Evolutionary conservation across 1,140 invertebrate species (phyloP).

Genomic region (Micrasema minimum): DNA sequence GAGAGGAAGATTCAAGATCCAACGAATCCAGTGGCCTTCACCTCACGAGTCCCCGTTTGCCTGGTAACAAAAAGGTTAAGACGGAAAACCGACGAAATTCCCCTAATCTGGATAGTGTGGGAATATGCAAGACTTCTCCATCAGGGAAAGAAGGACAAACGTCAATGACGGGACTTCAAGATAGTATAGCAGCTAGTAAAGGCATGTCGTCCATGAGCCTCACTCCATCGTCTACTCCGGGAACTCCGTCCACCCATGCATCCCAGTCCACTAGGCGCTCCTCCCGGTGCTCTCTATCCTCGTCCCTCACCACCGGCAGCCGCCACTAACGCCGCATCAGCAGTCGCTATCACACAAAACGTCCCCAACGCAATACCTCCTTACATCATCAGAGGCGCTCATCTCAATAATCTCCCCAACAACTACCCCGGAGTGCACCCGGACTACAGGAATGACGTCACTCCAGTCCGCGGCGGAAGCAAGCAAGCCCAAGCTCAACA

Average conservation of each 20-base stretch:
- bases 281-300: conserved; percentile 67
- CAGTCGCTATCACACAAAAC: conserved; percentile 67
- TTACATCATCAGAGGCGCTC: conserved; percentile 66
- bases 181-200: conserved; percentile 62
- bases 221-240: conserved; percentile 74
- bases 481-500: conserved; percentile 48
- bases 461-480: conserved; percentile 23
- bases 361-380: conserved; percentile 68
- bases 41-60: conserved; percentile 51
- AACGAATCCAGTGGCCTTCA: conserved; percentile 71
- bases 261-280: conserved; percentile 63
- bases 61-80: conserved; percentile 72
- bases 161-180: conserved; percentile 60
- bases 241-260: conserved; percentile 72
- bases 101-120: conserved; percentile 66
- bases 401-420: conserved; percentile 54
- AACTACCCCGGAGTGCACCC: conserved; percentile 61
- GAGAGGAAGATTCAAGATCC: conserved; percentile 79
- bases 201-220: conserved; percentile 71
- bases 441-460: conserved; percentile 59
- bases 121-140: conserved; percentile 66
- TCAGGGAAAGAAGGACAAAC: conserved; percentile 63
- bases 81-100: conserved; percentile 73
- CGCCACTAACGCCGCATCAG: conserved; percentile 68
- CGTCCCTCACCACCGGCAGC: conserved; percentile 72